A percentile compares a stretch with the other conserved stretches of the same genome.
Evolutionary conservation across 2,797 vertebrate genomes (phyloP).

Genomic region (Serranus cabrilla): DNA sequence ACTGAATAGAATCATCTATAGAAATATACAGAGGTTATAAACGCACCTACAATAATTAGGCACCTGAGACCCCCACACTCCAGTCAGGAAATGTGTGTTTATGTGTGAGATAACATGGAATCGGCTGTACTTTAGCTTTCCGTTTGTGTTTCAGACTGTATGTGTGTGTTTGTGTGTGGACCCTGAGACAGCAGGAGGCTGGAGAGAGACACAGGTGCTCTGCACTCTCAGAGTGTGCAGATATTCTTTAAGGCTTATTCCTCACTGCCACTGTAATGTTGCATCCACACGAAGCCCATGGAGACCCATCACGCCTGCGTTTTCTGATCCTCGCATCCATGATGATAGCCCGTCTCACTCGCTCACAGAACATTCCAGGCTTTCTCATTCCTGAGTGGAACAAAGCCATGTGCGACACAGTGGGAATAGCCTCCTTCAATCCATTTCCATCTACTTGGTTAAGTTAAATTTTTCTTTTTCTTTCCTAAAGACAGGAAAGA

Average conservation of each 20-base stretch:
- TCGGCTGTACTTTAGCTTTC: constrained; percentile 42
- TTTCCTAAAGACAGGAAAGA: constrained; percentile 50
- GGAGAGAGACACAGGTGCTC: constrained; percentile 76
- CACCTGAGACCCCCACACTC: constrained; percentile 81
- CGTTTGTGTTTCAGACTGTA: constrained; percentile 21
- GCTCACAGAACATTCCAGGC: constrained; percentile 31
- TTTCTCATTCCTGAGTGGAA: constrained; percentile 59
- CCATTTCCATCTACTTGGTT: constrained; percentile 62
- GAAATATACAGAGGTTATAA: constrained; percentile 80
- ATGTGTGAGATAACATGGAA: constrained; percentile 36
- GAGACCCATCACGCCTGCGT: constrained; percentile 22
- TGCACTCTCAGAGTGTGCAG: constrained; percentile 73
- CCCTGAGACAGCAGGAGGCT: constrained; percentile 84
- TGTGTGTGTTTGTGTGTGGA: constrained; percentile 66
- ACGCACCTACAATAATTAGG: constrained; percentile 79
- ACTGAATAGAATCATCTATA: constrained; percentile 70
- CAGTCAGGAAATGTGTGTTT: constrained; percentile 70
- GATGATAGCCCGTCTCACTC: constrained; percentile 42
- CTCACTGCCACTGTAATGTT: constrained; percentile 48
- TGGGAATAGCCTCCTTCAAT: constrained; percentile 58
- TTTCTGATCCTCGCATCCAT: constrained; percentile 16
- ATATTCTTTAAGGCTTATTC: constrained; percentile 67
- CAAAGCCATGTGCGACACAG: constrained; percentile 51
- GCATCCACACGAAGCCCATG: constrained; percentile 37
- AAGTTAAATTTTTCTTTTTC: constrained; percentile 47